These are phyloP conservation scores for Platycheirus rosarum DNA, from an alignment of 2,888 invertebrate genomes.

Conservation along the genomic window DNA sequence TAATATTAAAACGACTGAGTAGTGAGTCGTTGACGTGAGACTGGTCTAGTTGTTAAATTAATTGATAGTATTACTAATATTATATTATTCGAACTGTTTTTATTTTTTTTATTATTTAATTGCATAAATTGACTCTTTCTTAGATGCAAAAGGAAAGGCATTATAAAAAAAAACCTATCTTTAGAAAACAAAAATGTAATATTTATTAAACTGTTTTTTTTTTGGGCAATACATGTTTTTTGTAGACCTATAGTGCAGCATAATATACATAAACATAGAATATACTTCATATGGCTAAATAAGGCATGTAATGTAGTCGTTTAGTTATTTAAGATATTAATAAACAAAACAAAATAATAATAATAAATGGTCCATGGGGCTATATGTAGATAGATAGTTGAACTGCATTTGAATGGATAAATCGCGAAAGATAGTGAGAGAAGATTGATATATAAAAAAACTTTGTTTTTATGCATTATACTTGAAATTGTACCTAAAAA, in stretches of 20 bases:
- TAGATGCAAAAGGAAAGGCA: conserved; percentile 45
- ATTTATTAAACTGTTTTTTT: conserved; percentile 61
- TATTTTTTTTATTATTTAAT: conserved; percentile 16
- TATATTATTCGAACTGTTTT: conserved; percentile 43
- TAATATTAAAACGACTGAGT: conserved; percentile 74
- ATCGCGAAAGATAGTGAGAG: conserved; percentile 57
- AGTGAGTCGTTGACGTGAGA: conserved; percentile 75
- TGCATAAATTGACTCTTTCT: conserved; percentile 40
- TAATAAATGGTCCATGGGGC: conserved; percentile 52
- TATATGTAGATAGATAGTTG: conserved; percentile 65
- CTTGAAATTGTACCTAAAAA: conserved; percentile 41
- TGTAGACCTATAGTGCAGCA: conserved; percentile 59
- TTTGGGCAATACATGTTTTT: conserved; percentile 54
- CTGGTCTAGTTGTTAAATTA: conserved; percentile 74
- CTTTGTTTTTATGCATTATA: conserved; percentile 30
- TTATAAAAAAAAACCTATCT: conserved; percentile 16
- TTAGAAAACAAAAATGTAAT: conserved; percentile 44
- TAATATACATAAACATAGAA: conserved; percentile 38
- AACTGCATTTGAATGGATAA: conserved; percentile 54
- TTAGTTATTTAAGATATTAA: conserved; percentile 67
- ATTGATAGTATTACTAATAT: conserved; percentile 57
- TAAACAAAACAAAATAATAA: neutral
- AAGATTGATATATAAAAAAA: conserved; percentile 27
- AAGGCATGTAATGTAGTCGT: conserved; percentile 69
- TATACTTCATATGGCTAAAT: conserved; percentile 59